A percentile compares a stretch with the other conserved stretches of the same genome.
Conservation (phyloP, 1,140 invertebrate genomes). For the Apocrypta bakeri region DNA sequence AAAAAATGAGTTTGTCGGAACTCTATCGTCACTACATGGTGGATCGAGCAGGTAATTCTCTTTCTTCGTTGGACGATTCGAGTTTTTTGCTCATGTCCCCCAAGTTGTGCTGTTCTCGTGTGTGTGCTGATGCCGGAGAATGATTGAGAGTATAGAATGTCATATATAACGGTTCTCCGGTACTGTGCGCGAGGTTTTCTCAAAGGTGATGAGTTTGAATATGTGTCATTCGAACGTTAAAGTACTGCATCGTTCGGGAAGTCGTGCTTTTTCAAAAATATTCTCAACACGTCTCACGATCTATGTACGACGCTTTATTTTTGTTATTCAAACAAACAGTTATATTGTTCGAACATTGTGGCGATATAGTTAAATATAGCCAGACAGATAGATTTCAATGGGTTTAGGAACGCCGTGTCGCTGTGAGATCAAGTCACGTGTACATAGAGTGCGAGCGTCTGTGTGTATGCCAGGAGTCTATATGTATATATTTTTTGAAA, state of each 20-base stretch:
- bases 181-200: not conserved
- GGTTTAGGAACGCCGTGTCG: not conserved
- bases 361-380: not conserved
- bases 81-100: not conserved
- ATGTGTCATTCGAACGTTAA: not conserved
- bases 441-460: no score
- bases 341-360: not conserved
- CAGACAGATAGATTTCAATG: not conserved
- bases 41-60: constrained; percentile 48
- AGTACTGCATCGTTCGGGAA: not conserved
- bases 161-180: not conserved
- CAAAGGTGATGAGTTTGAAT: not conserved
- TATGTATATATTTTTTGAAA: no score
- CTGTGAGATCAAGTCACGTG: not conserved
- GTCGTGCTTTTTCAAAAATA: no score
- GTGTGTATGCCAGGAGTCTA: not conserved
- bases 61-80: not conserved
- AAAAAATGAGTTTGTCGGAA: constrained; percentile 41
- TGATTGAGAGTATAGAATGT: not conserved
- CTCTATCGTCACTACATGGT: constrained; percentile 45
- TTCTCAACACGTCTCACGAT: no score
- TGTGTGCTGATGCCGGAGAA: not conserved
- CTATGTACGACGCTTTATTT: not conserved
- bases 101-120: not conserved
- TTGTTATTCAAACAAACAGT: not conserved